Percentiles rank a stretch among this genome's conserved stretches.
Evolutionary conservation across 2,797 vertebrate species (phyloP).

Genomic region (Myotis vivesi): DNA sequence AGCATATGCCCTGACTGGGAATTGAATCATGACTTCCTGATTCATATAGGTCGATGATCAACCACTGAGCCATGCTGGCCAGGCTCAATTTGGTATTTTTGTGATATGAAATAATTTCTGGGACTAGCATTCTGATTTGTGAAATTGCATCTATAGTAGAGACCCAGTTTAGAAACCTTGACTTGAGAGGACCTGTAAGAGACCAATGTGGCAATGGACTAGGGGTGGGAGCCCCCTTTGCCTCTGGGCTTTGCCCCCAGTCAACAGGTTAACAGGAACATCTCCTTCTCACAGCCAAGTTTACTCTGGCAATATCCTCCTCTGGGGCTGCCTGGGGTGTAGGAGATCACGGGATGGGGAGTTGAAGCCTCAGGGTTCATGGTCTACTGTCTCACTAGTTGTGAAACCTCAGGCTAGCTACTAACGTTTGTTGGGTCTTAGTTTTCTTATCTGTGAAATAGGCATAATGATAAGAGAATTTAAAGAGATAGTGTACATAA

Average conservation of each 20-base stretch:
- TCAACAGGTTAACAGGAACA: not conserved
- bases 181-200: not conserved
- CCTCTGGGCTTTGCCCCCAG: not conserved
- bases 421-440: not conserved
- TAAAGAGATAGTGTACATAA: not conserved
- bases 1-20: too few species aligned
- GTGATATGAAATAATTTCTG: not conserved
- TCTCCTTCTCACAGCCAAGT: not conserved
- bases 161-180: not conserved
- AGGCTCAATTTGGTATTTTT: not conserved
- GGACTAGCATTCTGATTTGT: not conserved
- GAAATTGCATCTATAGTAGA: not conserved
- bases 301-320: not conserved
- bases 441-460: not conserved
- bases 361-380: not conserved
- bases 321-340: not conserved
- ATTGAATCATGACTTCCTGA: too few species aligned
- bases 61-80: too few species aligned
- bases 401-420: not conserved
- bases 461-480: not conserved
- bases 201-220: too few species aligned
- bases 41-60: too few species aligned
- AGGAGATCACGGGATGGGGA: not conserved
- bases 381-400: not conserved
- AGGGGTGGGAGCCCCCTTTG: fast-evolving